These are phyloP conservation scores for Apamea epomidion DNA, from an alignment of 2,888 invertebrate species.

Conservation along the genomic window DNA sequence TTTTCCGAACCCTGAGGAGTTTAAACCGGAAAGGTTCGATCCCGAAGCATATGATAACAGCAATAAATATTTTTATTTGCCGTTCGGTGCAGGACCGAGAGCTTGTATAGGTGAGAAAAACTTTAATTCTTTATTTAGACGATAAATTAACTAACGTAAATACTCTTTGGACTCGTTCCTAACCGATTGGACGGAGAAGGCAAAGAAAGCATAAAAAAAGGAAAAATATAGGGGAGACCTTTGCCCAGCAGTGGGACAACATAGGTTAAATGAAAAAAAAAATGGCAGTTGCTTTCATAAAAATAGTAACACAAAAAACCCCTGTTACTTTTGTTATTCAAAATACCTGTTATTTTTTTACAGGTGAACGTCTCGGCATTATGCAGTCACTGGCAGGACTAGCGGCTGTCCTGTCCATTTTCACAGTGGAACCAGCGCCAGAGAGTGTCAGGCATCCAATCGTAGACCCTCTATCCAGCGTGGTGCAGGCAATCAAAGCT, in stretches of 20 bases:
- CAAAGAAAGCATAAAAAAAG: neutral
- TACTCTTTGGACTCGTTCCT: neutral
- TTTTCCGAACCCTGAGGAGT: conserved; percentile 64
- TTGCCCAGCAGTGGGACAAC: neutral
- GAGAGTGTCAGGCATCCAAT: conserved; percentile 34
- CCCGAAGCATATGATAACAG: conserved; percentile 54
- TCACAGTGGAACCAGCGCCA: conserved; percentile 64
- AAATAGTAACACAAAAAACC: neutral
- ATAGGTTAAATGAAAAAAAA: neutral
- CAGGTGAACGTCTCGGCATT: conserved; percentile 66
- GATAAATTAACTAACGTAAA: neutral
- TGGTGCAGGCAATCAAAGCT: conserved; percentile 52
- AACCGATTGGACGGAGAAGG: neutral
- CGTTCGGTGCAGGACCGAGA: conserved; percentile 66
- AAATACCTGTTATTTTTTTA: conserved; percentile 1
- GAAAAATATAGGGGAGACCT: neutral
- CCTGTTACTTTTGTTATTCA: neutral
- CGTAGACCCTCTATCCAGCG: conserved; percentile 48
- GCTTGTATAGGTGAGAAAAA: conserved; percentile 62
- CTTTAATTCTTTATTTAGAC: neutral
- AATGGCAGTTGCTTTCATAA: neutral
- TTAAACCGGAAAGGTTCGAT: conserved; percentile 67
- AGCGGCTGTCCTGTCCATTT: conserved; percentile 66
- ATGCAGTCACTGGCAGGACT: conserved; percentile 72
- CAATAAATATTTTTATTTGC: conserved; percentile 62